Conservation (phyloP, 2,113 vertebrate species). For the Ceyx melanurus region DNA sequence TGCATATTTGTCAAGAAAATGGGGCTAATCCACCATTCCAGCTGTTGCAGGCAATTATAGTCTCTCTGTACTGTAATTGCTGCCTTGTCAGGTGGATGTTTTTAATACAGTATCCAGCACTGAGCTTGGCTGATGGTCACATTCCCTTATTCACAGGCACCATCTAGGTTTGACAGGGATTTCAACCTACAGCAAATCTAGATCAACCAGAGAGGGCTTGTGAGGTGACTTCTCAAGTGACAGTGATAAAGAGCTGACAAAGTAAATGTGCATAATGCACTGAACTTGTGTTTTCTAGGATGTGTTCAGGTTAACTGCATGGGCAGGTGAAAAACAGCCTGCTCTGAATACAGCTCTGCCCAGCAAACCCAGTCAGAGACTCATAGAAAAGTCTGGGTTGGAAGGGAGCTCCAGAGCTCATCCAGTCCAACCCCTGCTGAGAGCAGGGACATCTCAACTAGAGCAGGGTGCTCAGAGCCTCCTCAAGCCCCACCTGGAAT, state of each 20-base stretch:
- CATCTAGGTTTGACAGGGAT: constrained; percentile 2
- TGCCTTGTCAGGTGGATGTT: not conserved
- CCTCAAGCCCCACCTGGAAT: too few relatives aligned
- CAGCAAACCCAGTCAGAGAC: not conserved
- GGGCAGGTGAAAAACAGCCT: constrained; percentile 15
- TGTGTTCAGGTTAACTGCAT: not conserved
- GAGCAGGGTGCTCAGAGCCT: too few relatives aligned
- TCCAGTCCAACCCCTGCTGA: too few relatives aligned
- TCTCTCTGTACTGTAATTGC: not conserved
- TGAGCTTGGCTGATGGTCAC: not conserved
- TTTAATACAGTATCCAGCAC: not conserved
- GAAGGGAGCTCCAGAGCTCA: too few relatives aligned
- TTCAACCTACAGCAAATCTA: not conserved
- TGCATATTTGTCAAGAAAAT: not conserved
- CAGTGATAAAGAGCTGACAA: constrained; percentile 7
- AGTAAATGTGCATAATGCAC: not conserved
- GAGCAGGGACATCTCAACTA: too few relatives aligned
- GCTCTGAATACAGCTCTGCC: not conserved
- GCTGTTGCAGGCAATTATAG: not conserved
- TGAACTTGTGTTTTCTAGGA: not conserved
- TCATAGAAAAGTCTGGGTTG: too few relatives aligned
- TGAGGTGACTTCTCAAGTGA: not conserved
- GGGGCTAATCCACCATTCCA: not conserved
- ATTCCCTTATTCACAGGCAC: not conserved
- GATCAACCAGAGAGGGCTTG: not conserved